Evolutionary conservation across 2,113 vertebrate species (phyloP).

Genomic region (Gambusia affinis): DNA sequence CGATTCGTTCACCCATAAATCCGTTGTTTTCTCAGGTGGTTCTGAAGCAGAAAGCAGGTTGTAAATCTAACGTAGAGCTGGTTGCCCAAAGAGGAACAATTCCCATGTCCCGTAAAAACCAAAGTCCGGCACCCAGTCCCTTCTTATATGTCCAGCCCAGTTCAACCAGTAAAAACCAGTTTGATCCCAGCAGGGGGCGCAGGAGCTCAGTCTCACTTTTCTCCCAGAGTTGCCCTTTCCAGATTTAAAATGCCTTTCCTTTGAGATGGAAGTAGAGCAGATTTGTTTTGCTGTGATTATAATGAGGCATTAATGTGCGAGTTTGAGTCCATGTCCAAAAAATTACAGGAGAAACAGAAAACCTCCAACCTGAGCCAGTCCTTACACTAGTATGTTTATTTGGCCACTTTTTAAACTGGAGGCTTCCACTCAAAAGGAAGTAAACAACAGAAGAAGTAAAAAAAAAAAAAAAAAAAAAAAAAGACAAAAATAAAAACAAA

Average conservation of each 20-base stretch:
- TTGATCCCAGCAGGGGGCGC: conserved; percentile 76
- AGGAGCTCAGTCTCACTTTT: conserved; percentile 49
- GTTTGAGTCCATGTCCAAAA: not conserved
- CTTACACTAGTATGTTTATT: conserved; percentile 46
- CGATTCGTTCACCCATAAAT: conserved; percentile 42
- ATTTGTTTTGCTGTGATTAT: not conserved
- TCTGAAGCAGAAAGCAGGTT: not conserved
- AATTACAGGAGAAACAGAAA: not conserved
- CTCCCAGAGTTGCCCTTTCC: conserved; percentile 28
- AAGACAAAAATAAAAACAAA: not conserved
- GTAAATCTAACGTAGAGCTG: conserved; percentile 1
- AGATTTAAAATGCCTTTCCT: conserved; percentile 9
- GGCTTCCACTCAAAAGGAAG: conserved; percentile 13
- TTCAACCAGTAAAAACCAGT: conserved; percentile 69
- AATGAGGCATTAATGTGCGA: conserved; percentile 2
- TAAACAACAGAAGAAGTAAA: conserved; percentile 12
- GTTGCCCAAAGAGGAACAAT: conserved; percentile 28
- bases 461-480: conserved; percentile 18
- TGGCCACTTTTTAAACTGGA: conserved; percentile 49
- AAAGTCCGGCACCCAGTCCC: conserved; percentile 16
- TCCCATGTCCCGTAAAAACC: conserved; percentile 27
- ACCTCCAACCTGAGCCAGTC: conserved; percentile 32
- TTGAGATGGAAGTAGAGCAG: not conserved
- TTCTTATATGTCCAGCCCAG: conserved; percentile 44
- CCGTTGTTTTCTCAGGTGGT: conserved; percentile 16